These are phyloP conservation scores for Melanchra persicariae DNA, from an alignment of 2,888 invertebrate genomes.

Conservation along the genomic window DNA sequence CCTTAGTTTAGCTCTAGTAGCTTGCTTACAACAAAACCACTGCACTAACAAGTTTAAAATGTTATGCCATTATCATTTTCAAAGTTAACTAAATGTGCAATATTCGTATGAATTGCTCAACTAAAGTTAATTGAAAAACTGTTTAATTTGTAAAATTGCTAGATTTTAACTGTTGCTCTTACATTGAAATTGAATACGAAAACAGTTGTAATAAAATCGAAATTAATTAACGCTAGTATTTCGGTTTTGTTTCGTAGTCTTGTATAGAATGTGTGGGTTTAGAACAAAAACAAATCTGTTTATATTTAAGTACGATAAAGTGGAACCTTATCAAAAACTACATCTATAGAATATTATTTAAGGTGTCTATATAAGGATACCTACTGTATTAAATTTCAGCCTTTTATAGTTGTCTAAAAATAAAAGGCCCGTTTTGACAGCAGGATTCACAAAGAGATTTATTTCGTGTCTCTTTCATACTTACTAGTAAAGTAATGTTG, in stretches of 20 bases:
- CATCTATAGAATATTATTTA: no score
- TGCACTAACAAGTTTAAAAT: constrained; percentile 13
- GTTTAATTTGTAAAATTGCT: constrained; percentile 29
- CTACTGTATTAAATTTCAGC: no score
- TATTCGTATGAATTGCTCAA: constrained; percentile 38
- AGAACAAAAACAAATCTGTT: no score
- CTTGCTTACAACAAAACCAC: constrained; percentile 14
- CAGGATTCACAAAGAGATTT: no score
- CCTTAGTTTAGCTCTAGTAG: constrained; percentile 46
- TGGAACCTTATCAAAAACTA: no score
- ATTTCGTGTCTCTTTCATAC: no score
- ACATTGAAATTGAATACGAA: constrained; percentile 17
- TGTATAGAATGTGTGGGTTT: neutral
- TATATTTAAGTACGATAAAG: no score
- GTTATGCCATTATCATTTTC: constrained; percentile 40
- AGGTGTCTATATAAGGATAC: no score
- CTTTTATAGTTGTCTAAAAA: no score
- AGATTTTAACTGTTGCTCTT: constrained; percentile 27
- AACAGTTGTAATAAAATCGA: constrained; percentile 23
- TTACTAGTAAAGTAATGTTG: no score
- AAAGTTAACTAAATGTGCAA: constrained; percentile 27
- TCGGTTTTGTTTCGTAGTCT: constrained; percentile 12
- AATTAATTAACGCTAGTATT: constrained; percentile 2
- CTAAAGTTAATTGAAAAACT: constrained; percentile 46
- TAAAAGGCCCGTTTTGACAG: no score